Percentiles rank a stretch among this genome's conserved stretches.
Conservation (phyloP, 2,797 vertebrate species). For the Petrocephalus sullivani region DNA sequence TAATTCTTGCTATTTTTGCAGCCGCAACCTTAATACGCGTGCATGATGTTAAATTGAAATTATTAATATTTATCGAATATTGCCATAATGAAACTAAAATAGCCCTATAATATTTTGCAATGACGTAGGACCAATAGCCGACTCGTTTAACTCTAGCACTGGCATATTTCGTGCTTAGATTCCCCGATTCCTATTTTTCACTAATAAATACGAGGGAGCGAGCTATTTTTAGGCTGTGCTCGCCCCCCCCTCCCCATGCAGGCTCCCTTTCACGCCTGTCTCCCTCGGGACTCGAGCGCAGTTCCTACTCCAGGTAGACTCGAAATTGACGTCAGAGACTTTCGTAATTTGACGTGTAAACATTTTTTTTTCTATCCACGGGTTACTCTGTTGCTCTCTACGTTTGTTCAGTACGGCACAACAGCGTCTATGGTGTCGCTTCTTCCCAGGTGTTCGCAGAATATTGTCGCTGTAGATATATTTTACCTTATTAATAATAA, state of each 20-base stretch:
- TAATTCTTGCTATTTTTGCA: neutral
- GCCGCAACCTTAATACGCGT: neutral
- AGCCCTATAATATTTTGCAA: neutral
- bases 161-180: neutral
- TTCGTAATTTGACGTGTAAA: conserved; percentile 83
- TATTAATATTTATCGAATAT: neutral
- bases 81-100: neutral
- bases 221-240: conserved; percentile 52
- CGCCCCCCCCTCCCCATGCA: neutral
- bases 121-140: neutral
- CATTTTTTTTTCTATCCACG: conserved; percentile 61
- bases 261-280: conserved; percentile 33
- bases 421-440: conserved; percentile 34
- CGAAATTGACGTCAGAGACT: conserved; percentile 80
- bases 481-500: neutral
- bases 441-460: conserved; percentile 29
- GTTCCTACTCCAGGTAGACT: conserved; percentile 71
- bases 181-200: neutral
- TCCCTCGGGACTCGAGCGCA: conserved; percentile 62
- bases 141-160: neutral
- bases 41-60: neutral
- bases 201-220: neutral
- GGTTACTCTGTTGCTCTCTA: conserved; percentile 45
- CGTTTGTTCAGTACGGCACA: conserved; percentile 39
- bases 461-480: conserved; percentile 11